phyloP scores from a whole-genome alignment of 2,797 vertebrate genomes.

The Perodicticus potto region DNA sequence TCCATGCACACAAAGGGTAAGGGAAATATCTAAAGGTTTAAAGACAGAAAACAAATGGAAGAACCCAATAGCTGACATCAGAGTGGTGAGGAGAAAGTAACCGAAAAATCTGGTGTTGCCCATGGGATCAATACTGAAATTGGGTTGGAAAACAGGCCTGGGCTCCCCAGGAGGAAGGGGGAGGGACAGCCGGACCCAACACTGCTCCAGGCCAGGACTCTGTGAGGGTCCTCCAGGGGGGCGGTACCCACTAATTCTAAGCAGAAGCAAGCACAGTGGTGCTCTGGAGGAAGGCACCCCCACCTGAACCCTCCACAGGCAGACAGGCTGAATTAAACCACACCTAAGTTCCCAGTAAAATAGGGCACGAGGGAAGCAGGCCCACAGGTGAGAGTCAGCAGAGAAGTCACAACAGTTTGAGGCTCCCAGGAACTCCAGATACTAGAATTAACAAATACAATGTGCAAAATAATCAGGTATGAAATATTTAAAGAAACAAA shows the following conservation, averaged over 20 bases:
- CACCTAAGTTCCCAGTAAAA: accelerated
- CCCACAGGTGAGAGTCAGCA: accelerated
- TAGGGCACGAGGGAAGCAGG: not conserved
- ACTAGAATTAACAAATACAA: not conserved
- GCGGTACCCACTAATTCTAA: not conserved
- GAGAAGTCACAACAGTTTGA: not conserved
- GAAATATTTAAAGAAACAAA: not conserved
- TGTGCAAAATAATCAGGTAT: not conserved
- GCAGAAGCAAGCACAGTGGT: not conserved
- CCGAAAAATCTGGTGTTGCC: too few relatives aligned
- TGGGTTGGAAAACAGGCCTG: not conserved
- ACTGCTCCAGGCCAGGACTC: not conserved
- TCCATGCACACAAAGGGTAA: too few relatives aligned
- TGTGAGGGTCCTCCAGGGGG: not conserved
- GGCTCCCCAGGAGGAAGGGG: not conserved
- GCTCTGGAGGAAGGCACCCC: accelerated
- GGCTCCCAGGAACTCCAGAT: not conserved
- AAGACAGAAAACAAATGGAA: not conserved
- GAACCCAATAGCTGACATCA: not conserved
- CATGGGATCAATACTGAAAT: not conserved
- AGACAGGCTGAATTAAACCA: accelerated
- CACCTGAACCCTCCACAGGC: accelerated
- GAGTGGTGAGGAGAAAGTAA: not conserved
- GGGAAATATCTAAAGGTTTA: not conserved
- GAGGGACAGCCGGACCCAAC: not conserved